Evolutionary conservation across 2,888 invertebrate genomes (phyloP), one percentile per base, ranked within the genome.

Genomic region (Gymnocheta viridis): DNA sequence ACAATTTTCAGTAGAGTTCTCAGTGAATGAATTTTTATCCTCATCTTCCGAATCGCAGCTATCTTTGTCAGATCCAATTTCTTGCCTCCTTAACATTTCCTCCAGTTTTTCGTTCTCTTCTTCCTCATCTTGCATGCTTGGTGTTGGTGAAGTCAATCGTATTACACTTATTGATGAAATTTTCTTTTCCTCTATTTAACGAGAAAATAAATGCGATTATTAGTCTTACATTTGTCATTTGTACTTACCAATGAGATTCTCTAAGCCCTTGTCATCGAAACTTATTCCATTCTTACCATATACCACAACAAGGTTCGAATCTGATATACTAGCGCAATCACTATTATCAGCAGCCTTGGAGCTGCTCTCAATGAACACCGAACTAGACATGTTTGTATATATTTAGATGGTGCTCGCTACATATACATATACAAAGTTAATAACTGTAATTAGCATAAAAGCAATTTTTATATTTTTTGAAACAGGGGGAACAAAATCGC

Each of bases 261-360:
- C 95, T 84, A 97, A 94, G 87, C 96, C 95, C 88, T 95, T 95
- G 89, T 95, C 95, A 92, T 97, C 97, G 82, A 96, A 95, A 82
- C 95, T 95, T 85, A 97, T 95, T 88, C 97, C 97, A 94, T 97
- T 96, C 92, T 96, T 96, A 91, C 96, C 96, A 91, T 97, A 96
- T 91, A 97, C 95, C 91, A 97, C 95, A 89, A 96, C 95, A 90
- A 97, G 87, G 86, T 92, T 91, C 22, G 91, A 89, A 81, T 91
- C 91, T 35, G 88, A 70, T 17, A 73, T 49, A 38, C n/a, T 82
- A 24, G 58, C 41, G 62, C 82, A 82, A 7, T 81, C 82, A 38
- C 7, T 62, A 35, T 19, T 27, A 79, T 70, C 76, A 7, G 87
- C 79, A 76, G 83, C 82, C 82, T 88, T 85, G 58, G 87, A 73